phyloP scores from a whole-genome alignment of 1,140 invertebrate species.

The Apis laboriosa region DNA sequence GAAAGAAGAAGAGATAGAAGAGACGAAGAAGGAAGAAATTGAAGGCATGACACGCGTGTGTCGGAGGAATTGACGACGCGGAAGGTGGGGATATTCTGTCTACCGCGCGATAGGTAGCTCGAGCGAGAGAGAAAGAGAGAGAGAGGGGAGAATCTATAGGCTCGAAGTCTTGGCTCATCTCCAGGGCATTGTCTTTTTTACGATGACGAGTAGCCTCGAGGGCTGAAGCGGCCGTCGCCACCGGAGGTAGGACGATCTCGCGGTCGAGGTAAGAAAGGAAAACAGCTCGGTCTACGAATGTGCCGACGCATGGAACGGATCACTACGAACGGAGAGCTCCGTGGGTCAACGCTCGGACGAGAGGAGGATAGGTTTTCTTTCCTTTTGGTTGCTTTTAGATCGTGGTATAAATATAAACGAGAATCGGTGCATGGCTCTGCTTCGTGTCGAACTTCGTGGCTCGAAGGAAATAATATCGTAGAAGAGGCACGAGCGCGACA shows the following conservation, averaged over 20 bases:
- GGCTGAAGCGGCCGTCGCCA: neutral
- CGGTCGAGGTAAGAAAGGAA: conserved; percentile 19
- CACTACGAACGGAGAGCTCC: neutral
- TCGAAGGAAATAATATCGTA: conserved; percentile 31
- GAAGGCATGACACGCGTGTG: conserved; percentile 17
- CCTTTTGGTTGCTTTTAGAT: conserved; percentile 32
- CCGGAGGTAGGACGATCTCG: conserved; percentile 27
- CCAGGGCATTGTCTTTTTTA: conserved; percentile 63
- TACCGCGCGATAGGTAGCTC: conserved; percentile 16
- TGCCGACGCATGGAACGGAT: conserved; percentile 26
- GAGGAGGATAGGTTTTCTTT: conserved; percentile 11
- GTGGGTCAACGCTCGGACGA: conserved; percentile 41
- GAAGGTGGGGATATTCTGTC: conserved; percentile 11
- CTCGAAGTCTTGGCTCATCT: conserved; percentile 53
- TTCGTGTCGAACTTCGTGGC: conserved; percentile 3
- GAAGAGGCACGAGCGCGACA: neutral
- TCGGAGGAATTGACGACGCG: conserved; percentile 2
- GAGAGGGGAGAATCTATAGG: neutral
- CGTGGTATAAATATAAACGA: conserved; percentile 44
- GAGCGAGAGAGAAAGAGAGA: neutral
- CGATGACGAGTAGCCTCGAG: conserved; percentile 35
- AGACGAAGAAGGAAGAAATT: neutral
- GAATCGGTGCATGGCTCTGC: conserved; percentile 22
- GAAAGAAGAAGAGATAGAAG: neutral
- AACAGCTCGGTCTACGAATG: conserved; percentile 29